These are phyloP conservation scores for Forbesichthys agassizii DNA, from an alignment of 2,113 vertebrate species.

Conservation along the genomic window DNA sequence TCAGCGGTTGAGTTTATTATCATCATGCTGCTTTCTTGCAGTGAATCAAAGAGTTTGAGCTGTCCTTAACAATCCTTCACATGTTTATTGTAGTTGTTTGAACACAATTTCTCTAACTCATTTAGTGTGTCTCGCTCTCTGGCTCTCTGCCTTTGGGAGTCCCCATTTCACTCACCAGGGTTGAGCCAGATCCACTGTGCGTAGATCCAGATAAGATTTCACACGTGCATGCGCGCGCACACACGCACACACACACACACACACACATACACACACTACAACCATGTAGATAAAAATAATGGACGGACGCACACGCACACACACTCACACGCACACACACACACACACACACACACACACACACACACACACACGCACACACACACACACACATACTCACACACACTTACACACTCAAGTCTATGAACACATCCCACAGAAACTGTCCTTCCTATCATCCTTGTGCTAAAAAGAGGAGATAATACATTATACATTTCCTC, in stretches of 20 bases:
- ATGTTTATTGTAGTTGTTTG: too few relatives aligned
- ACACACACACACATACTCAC: neutral
- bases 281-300: neutral
- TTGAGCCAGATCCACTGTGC: neutral
- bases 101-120: neutral
- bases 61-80: neutral
- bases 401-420: conserved; percentile 9
- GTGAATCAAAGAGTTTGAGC: neutral
- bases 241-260: neutral
- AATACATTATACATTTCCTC: conserved; percentile 62
- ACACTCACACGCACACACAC: neutral
- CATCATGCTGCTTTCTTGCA: too few relatives aligned
- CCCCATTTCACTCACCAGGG: neutral
- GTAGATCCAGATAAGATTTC: neutral
- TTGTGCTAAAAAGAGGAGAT: conserved; percentile 54
- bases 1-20: too few relatives aligned
- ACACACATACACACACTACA: too few relatives aligned
- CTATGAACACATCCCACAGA: conserved; percentile 63
- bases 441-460: conserved; percentile 56
- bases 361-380: neutral
- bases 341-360: too few relatives aligned
- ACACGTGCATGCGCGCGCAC: neutral
- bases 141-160: neutral
- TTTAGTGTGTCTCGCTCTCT: neutral
- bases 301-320: conserved; percentile 1